Conservation (phyloP, 1,140 invertebrate species). For the Linepithema humile region DNA sequence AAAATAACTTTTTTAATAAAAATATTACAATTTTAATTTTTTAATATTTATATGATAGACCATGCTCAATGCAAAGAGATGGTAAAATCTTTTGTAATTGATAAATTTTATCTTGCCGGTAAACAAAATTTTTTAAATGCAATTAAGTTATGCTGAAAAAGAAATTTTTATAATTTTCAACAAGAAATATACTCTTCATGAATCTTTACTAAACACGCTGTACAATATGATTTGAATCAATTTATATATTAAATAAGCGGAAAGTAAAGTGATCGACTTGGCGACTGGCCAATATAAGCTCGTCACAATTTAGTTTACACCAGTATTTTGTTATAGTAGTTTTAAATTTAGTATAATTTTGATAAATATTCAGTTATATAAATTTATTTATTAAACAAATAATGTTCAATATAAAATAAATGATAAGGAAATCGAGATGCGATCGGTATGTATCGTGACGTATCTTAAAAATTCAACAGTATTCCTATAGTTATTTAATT, state of each 20-base stretch:
- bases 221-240: background rate
- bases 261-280: background rate
- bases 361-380: background rate
- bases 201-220: no score
- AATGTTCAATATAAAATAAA: background rate
- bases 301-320: background rate
- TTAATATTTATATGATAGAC: no score
- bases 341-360: constrained; percentile 5
- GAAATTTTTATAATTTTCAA: no score
- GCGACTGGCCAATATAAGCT: no score
- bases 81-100: no score
- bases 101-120: no score
- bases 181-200: no score
- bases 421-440: background rate
- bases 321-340: constrained; percentile 21
- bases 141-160: no score
- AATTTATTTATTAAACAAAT: constrained; percentile 24
- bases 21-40: no score
- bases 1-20: no score
- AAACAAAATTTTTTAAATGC: no score
- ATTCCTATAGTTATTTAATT: constrained; percentile 39
- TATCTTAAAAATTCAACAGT: constrained; percentile 20
- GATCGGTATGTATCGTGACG: background rate
- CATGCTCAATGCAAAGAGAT: no score
- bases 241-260: constrained; percentile 1